These are phyloP conservation scores for Luscinia megarhynchos DNA, from an alignment of 2,797 vertebrate species.

Conservation along the genomic window DNA sequence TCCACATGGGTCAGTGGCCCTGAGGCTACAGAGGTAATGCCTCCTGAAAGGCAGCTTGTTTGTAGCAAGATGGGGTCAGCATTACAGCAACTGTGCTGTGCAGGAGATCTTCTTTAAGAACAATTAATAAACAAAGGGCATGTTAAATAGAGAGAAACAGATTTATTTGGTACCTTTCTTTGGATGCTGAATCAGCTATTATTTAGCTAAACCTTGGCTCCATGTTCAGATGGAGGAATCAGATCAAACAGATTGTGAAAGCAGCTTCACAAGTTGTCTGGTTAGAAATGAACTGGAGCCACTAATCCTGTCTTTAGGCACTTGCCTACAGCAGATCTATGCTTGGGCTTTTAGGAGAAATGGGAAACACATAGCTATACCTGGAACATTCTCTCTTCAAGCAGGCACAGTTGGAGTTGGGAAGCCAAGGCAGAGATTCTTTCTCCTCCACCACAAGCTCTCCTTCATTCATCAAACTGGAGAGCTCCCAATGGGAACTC, in stretches of 20 bases:
- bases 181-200: background rate
- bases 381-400: background rate
- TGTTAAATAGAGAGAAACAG: background rate
- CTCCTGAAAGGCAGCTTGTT: background rate
- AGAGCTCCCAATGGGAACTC: background rate
- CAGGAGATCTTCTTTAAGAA: background rate
- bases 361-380: background rate
- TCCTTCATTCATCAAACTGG: background rate
- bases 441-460: background rate
- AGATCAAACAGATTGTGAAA: background rate
- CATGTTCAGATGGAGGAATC: background rate
- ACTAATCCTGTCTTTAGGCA: background rate
- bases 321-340: background rate
- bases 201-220: background rate
- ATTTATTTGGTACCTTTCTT: background rate
- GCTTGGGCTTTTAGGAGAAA: background rate
- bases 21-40: background rate
- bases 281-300: background rate
- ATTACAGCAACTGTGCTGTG: background rate
- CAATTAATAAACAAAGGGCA: background rate
- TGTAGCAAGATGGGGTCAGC: background rate
- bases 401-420: background rate
- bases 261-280: background rate
- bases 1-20: background rate
- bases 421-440: background rate